Evolutionary conservation across 2,888 invertebrate species (phyloP).

Genomic region (Stenoptilia bipunctidactyla): DNA sequence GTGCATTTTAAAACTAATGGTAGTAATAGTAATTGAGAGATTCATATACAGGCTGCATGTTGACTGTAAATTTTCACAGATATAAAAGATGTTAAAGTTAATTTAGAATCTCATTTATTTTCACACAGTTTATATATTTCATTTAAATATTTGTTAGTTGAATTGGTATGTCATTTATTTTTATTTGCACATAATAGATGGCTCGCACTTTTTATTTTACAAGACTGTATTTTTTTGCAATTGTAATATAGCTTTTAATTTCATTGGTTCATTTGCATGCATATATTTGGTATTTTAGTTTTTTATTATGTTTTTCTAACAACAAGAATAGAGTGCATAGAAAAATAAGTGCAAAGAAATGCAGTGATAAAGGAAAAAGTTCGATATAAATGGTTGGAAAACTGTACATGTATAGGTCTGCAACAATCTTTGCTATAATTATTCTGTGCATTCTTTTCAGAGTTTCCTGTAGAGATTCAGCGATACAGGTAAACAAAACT

Average conservation of each 20-base stretch:
- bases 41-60: too few relatives aligned
- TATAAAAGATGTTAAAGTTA: too few relatives aligned
- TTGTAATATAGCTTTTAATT: slow-evolving; percentile 26
- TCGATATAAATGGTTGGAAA: background rate
- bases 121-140: too few relatives aligned
- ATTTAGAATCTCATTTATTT: too few relatives aligned
- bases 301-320: too few relatives aligned
- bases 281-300: too few relatives aligned
- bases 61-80: too few relatives aligned
- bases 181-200: slow-evolving; percentile 7
- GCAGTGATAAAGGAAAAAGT: slow-evolving; percentile 27
- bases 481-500: too few relatives aligned
- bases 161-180: slow-evolving; percentile 6
- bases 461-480: slow-evolving; percentile 36
- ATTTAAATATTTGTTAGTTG: too few relatives aligned
- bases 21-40: too few relatives aligned
- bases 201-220: slow-evolving; percentile 9
- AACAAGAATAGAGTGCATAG: slow-evolving; percentile 60
- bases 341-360: slow-evolving; percentile 61
- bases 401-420: slow-evolving; percentile 21
- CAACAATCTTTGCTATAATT: slow-evolving; percentile 48
- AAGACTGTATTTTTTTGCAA: slow-evolving; percentile 64
- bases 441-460: slow-evolving; percentile 69
- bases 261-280: slow-evolving; percentile 14
- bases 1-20: too few relatives aligned